Evolutionary conservation across 1,140 invertebrate genomes (phyloP), one percentile per base, ranked within the genome.

Genomic region (Drosophila pectinifera): DNA sequence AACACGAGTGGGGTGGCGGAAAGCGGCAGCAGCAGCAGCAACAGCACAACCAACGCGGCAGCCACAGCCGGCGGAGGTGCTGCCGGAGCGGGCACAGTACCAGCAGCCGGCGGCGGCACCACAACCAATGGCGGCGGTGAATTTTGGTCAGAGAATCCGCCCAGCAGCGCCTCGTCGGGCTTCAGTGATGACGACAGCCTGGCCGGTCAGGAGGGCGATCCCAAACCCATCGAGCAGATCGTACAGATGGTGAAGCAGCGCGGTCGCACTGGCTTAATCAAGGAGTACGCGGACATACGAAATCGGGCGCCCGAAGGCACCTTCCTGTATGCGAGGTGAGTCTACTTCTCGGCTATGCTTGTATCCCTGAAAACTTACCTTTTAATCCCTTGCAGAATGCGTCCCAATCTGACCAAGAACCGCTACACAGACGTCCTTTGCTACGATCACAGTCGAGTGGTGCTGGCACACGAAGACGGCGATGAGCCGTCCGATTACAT

Each of bases 401-500:
- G 95, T 90, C 93, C 94, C 75, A 99, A 99, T 93, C 93, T 96
- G 80, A 94, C 95, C 73, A 99, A 99, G 94, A 99, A 99, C 93
- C 95, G 98, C 16, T 99, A 99, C 92, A 97, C 97, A 45, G 98
- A 99, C 93, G 98, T 99, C 22, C 94, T 98, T 16, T 99, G 98
- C 92, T 98, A 97, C 93, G 98, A 99, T 93, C 97, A 99, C 92
- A 97, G 96, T 86, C 94, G 98, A 81, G 98, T 99, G 45, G 94
- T 96, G 57, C 93, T 99, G 24, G 95, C 95, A 5, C 94, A 95
- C 80, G 92, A 95, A 34, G 92, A 95, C 45, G 95, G 96, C 68
- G 97, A 98, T 76, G 93, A 95, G 14, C 94, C 94, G 65, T 95
- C 96, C 39, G 98, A 99, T 93, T 99, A 99, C 90, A 98, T 99